Evolutionary conservation across 2,797 vertebrate species (phyloP).

Genomic region (Falco biarmicus): DNA sequence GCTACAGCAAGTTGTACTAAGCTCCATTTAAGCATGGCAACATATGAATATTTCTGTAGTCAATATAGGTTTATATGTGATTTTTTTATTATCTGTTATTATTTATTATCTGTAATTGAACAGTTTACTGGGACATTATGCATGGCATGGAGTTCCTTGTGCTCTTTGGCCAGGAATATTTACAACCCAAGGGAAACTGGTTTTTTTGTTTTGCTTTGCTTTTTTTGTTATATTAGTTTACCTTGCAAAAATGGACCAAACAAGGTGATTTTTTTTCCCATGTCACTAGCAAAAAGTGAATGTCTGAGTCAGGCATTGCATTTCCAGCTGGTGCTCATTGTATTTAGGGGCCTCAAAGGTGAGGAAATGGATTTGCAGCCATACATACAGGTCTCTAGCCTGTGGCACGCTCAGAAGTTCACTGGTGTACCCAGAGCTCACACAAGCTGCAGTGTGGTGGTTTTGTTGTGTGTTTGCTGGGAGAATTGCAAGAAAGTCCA

Average conservation of each 20-base stretch:
- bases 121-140: not conserved
- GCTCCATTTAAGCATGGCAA: not conserved
- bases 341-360: not conserved
- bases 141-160: not conserved
- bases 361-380: not conserved
- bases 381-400: accelerated
- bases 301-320: not conserved
- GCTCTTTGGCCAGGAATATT: not conserved
- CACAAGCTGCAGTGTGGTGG: not conserved
- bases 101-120: not conserved
- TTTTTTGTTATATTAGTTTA: not conserved
- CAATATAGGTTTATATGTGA: not conserved
- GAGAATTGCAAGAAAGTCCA: not conserved
- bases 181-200: not conserved
- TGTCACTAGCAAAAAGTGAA: not conserved
- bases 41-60: not conserved
- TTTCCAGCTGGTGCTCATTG: not conserved
- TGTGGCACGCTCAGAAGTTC: not conserved
- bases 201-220: not conserved
- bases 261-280: not conserved
- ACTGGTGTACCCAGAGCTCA: not conserved
- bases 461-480: not conserved
- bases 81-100: not conserved
- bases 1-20: not conserved
- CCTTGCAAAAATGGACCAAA: not conserved